Percentiles rank a stretch among this genome's conserved stretches.
phyloP scores from a whole-genome alignment of 1,140 invertebrate genomes.

The Procambarus virginalis region DNA sequence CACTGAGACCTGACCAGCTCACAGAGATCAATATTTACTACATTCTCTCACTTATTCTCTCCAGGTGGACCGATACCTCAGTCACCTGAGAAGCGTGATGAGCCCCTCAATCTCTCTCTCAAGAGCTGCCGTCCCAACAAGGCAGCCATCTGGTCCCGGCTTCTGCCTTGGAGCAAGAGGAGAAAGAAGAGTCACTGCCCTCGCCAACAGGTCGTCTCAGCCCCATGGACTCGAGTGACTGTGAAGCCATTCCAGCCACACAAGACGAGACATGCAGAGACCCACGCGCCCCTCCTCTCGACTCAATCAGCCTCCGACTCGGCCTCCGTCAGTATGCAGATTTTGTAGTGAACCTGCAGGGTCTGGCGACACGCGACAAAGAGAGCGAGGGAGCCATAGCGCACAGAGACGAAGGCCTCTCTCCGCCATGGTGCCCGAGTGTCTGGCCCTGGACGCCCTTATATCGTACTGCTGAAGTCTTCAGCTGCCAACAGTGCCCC shows the following conservation, averaged over 20 bases:
- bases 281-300: constrained; percentile 33
- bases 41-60: neutral
- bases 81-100: constrained; percentile 66
- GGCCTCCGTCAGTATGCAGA: constrained; percentile 59
- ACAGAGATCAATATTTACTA: neutral
- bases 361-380: constrained; percentile 54
- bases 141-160: constrained; percentile 69
- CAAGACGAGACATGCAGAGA: constrained; percentile 48
- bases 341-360: constrained; percentile 52
- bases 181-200: constrained; percentile 52
- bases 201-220: constrained; percentile 58
- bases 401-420: constrained; percentile 20
- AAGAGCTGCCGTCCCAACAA: constrained; percentile 62
- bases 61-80: constrained; percentile 40
- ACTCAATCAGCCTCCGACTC: constrained; percentile 49
- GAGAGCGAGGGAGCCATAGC: constrained; percentile 9
- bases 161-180: constrained; percentile 69
- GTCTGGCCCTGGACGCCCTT: constrained; percentile 57
- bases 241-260: constrained; percentile 7
- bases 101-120: constrained; percentile 69
- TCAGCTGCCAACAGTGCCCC: constrained; percentile 53
- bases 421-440: constrained; percentile 34
- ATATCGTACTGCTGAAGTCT: constrained; percentile 33
- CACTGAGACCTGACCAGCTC: too few relatives aligned
- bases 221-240: constrained; percentile 66